These are phyloP conservation scores for Hiodon alosoides DNA, from an alignment of 2,113 vertebrate genomes.

Conservation along the genomic window DNA sequence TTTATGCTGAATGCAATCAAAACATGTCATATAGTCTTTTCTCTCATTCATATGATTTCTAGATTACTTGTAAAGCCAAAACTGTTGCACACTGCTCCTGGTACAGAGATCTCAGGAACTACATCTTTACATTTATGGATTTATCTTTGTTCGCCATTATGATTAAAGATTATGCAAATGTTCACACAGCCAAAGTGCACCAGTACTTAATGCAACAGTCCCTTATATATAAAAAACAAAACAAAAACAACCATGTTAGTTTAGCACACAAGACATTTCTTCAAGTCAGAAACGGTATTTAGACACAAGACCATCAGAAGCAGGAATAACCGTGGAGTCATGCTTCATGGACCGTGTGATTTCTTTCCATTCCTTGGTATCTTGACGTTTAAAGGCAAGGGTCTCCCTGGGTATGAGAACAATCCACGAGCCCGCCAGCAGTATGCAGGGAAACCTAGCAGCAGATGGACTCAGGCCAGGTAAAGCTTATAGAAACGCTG, in stretches of 20 bases:
- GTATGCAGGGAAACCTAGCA: conserved; percentile 36
- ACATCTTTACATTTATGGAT: conserved; percentile 4
- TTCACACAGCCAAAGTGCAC: conserved; percentile 4
- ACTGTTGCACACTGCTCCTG: background rate
- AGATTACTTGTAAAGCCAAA: too few relatives aligned
- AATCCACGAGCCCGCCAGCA: conserved; percentile 30
- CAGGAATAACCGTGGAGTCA: background rate
- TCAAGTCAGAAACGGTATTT: background rate
- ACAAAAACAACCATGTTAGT: background rate
- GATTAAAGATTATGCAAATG: background rate
- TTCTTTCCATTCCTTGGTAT: background rate
- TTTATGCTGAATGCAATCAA: too few relatives aligned
- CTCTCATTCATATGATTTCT: too few relatives aligned
- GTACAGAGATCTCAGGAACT: background rate
- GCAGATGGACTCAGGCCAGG: conserved; percentile 55
- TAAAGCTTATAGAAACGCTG: conserved; percentile 50
- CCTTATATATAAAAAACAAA: background rate
- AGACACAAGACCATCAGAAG: background rate
- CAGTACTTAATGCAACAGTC: background rate
- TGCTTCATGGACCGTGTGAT: background rate
- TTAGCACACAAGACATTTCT: background rate
- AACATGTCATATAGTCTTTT: too few relatives aligned
- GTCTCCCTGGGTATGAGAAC: conserved; percentile 8
- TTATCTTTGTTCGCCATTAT: background rate
- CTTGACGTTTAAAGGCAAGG: background rate